Conservation (phyloP, 2,113 vertebrate species). For the Lasiurus cinereus region DNA sequence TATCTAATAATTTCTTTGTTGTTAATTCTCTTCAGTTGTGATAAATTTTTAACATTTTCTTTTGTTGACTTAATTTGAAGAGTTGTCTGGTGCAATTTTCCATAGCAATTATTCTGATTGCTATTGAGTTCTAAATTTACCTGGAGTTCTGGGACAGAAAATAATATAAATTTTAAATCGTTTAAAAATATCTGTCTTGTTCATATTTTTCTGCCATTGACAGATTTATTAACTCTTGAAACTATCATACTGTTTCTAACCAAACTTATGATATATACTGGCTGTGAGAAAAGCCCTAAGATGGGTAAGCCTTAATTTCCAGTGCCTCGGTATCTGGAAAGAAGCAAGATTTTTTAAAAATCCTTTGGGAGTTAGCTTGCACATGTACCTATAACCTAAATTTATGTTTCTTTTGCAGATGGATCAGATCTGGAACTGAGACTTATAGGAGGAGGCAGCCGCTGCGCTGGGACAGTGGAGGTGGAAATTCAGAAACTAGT, state of each 20-base stretch:
- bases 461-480: constrained; percentile 75
- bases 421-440: constrained; percentile 73
- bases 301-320: neutral
- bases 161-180: neutral
- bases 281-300: neutral
- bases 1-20: neutral
- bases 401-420: constrained; percentile 69
- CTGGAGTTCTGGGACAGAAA: neutral
- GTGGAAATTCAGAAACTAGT: constrained; percentile 72
- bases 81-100: neutral
- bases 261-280: neutral
- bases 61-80: neutral
- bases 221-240: neutral
- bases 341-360: neutral
- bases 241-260: constrained; percentile 17
- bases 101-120: neutral
- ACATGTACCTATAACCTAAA: neutral
- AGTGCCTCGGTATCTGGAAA: neutral
- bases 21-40: neutral
- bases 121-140: neutral
- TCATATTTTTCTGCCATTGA: neutral
- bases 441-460: constrained; percentile 73
- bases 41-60: neutral
- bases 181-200: neutral
- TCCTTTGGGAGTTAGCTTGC: neutral